Evolutionary conservation across 1,140 invertebrate genomes (phyloP).

Genomic region (Aricia agestis): DNA sequence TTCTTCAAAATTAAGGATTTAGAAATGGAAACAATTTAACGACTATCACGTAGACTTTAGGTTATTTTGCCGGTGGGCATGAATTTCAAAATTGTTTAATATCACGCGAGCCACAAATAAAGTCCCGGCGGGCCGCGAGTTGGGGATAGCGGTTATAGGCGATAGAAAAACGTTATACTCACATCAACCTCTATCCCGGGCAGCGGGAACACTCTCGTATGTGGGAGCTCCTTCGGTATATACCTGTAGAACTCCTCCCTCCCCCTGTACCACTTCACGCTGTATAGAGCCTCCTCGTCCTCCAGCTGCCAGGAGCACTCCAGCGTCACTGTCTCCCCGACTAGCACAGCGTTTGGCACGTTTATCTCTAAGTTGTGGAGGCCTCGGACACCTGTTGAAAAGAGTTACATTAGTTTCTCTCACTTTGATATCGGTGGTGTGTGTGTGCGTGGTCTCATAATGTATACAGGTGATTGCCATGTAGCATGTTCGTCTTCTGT

Average conservation of each 20-base stretch:
- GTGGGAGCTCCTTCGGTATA: constrained; percentile 81
- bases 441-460: no score
- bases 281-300: constrained; percentile 80
- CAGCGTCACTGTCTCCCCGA: constrained; percentile 80
- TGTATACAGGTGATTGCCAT: no score
- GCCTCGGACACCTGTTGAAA: constrained; percentile 77
- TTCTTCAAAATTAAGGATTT: no score
- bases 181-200: constrained; percentile 85
- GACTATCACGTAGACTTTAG: no score
- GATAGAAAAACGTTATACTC: constrained; percentile 75
- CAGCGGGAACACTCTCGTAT: constrained; percentile 80
- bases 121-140: no score
- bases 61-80: no score
- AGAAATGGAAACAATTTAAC: no score
- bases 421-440: no score
- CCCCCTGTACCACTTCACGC: constrained; percentile 87
- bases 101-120: no score
- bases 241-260: constrained; percentile 86
- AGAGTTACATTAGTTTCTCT: neutral
- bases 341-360: constrained; percentile 79
- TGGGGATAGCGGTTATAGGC: no score
- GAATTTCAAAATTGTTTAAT: no score
- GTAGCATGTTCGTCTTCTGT: no score
- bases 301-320: constrained; percentile 85
- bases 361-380: constrained; percentile 81